Evolutionary conservation across 2,113 vertebrate genomes (phyloP).

Genomic region (Taurulus bubalis): DNA sequence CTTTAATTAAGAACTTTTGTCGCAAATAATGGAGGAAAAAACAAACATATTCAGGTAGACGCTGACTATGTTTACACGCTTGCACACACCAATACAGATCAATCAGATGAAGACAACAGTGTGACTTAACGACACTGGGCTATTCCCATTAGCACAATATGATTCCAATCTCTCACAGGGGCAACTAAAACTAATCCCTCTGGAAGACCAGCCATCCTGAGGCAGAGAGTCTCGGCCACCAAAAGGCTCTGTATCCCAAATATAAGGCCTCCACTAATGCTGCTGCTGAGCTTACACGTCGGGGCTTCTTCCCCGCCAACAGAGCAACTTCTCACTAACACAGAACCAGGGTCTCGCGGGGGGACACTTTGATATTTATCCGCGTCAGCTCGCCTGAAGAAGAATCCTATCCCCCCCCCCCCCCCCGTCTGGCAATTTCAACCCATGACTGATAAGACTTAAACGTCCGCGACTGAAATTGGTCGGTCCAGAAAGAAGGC

Average conservation of each 20-base stretch:
- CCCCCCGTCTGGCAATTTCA: constrained; percentile 5
- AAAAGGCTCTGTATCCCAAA: background rate
- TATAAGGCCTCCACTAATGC: background rate
- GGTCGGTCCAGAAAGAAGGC: background rate
- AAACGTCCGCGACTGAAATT: constrained; percentile 20
- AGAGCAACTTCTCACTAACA: background rate
- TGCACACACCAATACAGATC: too few relatives aligned
- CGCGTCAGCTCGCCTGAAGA: background rate
- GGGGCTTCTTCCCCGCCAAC: background rate
- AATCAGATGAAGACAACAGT: too few relatives aligned
- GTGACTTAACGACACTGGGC: too few relatives aligned
- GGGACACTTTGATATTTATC: background rate
- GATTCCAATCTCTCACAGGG: background rate
- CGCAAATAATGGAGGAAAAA: too few relatives aligned
- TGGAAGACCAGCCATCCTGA: background rate
- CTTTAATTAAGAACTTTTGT: too few relatives aligned
- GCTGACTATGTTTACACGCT: background rate
- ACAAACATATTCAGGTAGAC: too few relatives aligned
- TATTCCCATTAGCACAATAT: too few relatives aligned
- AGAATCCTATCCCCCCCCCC: background rate
- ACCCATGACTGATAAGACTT: constrained; percentile 19
- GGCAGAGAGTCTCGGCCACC: background rate
- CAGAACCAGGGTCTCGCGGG: background rate
- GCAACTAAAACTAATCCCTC: background rate
- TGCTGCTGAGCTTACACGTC: background rate